Conservation (phyloP, 2,797 vertebrate genomes). For the Acridotheres tristis region DNA sequence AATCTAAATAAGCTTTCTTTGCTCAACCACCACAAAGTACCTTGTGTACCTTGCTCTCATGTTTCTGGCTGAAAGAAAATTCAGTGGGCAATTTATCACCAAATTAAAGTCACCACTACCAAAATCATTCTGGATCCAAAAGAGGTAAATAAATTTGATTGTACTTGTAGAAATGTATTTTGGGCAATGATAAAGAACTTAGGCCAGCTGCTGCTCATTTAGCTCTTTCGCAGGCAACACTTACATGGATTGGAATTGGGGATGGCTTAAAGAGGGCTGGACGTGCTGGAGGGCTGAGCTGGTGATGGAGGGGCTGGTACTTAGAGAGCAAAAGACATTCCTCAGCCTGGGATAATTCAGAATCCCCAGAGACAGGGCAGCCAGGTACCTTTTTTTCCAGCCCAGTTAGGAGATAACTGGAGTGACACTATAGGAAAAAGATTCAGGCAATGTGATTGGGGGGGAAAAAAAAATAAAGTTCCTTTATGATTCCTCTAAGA, state of each 20-base stretch:
- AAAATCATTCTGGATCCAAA: neutral
- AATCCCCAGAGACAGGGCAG: fast-evolving
- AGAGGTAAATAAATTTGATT: neutral
- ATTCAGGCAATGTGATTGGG: neutral
- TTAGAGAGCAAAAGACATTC: neutral
- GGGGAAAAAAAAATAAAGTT: neutral
- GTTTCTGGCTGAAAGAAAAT: conserved; percentile 1
- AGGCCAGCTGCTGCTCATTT: neutral
- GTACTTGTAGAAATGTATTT: neutral
- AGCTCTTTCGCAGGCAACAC: neutral
- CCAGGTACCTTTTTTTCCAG: neutral
- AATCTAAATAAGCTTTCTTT: neutral
- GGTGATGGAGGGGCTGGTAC: neutral
- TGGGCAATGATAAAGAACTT: neutral
- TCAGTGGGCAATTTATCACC: neutral
- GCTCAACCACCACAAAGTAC: neutral
- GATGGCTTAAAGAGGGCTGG: neutral
- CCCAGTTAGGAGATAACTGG: fast-evolving
- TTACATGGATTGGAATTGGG: neutral
- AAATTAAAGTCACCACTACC: neutral
- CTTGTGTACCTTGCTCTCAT: neutral
- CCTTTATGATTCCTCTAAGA: neutral
- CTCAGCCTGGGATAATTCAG: neutral
- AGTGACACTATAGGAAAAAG: neutral
- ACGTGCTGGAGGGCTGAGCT: neutral